Evolutionary conservation across 2,888 invertebrate genomes (phyloP).

Genomic region (Stenchaetothrips biformis): DNA sequence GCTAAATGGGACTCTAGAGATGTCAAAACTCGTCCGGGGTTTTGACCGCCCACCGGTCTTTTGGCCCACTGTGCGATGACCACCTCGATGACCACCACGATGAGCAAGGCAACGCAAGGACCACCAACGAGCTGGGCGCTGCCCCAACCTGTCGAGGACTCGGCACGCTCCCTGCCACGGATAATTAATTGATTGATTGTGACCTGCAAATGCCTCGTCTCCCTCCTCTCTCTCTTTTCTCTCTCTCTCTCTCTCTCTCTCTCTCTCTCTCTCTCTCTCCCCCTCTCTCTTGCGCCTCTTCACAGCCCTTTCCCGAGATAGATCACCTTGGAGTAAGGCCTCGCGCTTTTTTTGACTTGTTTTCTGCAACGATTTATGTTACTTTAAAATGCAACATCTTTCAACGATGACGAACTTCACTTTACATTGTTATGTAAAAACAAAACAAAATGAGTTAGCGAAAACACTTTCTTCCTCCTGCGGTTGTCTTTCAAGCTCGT

Average conservation of each 20-base stretch:
- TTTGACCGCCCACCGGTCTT: too few species aligned
- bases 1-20: too few species aligned
- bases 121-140: background rate
- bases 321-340: too few species aligned
- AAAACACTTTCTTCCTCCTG: background rate
- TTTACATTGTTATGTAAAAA: background rate
- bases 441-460: background rate
- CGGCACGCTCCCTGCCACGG: background rate
- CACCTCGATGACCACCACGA: background rate
- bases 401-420: background rate
- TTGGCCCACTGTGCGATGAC: too few species aligned
- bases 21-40: too few species aligned
- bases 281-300: background rate
- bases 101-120: background rate
- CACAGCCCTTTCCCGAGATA: background rate
- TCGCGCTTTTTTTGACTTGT: background rate
- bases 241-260: background rate
- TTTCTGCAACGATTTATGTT: background rate
- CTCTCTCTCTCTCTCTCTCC: background rate
- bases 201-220: background rate
- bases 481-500: background rate
- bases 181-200: constrained; percentile 23
- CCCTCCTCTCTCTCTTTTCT: background rate
- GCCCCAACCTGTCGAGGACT: background rate
- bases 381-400: background rate